Evolutionary conservation across 2,888 invertebrate genomes (phyloP), one percentile per base, ranked within the genome.

Genomic region (Plebejus anna): DNA sequence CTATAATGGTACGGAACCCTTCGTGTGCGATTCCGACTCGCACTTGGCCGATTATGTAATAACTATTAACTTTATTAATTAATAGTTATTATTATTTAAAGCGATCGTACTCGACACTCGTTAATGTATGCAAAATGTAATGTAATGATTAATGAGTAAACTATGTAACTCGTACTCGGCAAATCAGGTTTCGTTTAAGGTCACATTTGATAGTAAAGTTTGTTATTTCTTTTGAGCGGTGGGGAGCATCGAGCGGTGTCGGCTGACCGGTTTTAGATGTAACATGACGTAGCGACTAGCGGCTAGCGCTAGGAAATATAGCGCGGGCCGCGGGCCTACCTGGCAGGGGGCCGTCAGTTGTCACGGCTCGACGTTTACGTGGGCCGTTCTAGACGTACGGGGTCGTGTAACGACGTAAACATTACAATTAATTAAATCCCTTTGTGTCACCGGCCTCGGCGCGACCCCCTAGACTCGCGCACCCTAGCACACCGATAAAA

Each of bases 401-500:
- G 22, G 22, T 22, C 22, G 72, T 47, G 72, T 2, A 32, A 32
- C 22, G 47, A 13, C 72, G 32, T 32, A 32, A 55, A 51, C 73
- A 55, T 13, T 22, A 51, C 38, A 22, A n/a, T n/a, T n/a, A n/a
- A n/a, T n/a, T n/a, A n/a, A n/a, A n/a, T 47, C 72, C 47, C 28
- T 73, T 28, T 51, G 73, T 73, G 55, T 55, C 47, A 22, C 38
- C 2, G n/a, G 11, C n/a, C 38, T 11, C 47, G 73, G 80, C 78
- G 78, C 76, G 78, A 75, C 82, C 82, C 70, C 78, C 82, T 77
- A 80, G 81, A 81, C 77, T 22, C 73, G 16, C 73, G 13, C 66
- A 32, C 32, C 61, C 61, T 13, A 16, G 36, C 66, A 11, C 13
- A 79, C 78, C 77, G 81, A 82, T 80, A 80, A 80, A 22, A 22